Evolutionary conservation across 2,113 vertebrate genomes (phyloP), one percentile per base, ranked within the genome.

Genomic region (Hippocampus guttulatus): DNA sequence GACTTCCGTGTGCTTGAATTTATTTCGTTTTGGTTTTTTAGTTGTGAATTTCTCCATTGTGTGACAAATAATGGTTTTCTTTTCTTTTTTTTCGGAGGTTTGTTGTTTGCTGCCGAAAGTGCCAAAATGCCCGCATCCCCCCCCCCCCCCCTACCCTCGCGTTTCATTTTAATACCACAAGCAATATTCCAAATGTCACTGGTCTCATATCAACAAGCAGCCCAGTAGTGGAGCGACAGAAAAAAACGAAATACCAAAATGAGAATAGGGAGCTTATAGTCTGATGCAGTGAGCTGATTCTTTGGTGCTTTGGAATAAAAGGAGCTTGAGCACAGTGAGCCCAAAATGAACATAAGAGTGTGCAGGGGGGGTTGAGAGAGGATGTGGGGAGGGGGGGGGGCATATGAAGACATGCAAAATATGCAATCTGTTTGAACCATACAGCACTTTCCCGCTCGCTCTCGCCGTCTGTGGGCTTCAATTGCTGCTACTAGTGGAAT

Each of bases 271-370:
- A 47, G 30, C 55, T 20, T 57, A 58, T 52, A 64, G 61, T 70
- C 49, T 23, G 14, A 64, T 60, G 69, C 47, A 45, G 64, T 40
- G 11, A 25, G 49, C 61, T n/a, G 41, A 65, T 45, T n/a, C n/a
- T 45, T 65, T 8, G n/a, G 41, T 25, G 64, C 71, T 38, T 51
- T 54, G 41, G 14, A 68, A 68, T 61, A 49, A 78, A 70, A 33
- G 15, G 47, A 64, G 27, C 27, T 55, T 64, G 12, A 6, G 57
- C 20, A 30, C 27, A 6, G 33, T 20, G 15, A 60, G 57, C 51
- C 67, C 38, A 30, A 65, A 58, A 78, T 73, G 52, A 76, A 73
- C 38, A 64, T 21, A 25, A 64, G 14, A 21, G 10, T 21, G 21
- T 58, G 55, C 23, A 25, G 12, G 25, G 6, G 57, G 27, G 27